phyloP scores from a whole-genome alignment of 1,140 invertebrate species.

The Leptinotarsa undecemlineata region DNA sequence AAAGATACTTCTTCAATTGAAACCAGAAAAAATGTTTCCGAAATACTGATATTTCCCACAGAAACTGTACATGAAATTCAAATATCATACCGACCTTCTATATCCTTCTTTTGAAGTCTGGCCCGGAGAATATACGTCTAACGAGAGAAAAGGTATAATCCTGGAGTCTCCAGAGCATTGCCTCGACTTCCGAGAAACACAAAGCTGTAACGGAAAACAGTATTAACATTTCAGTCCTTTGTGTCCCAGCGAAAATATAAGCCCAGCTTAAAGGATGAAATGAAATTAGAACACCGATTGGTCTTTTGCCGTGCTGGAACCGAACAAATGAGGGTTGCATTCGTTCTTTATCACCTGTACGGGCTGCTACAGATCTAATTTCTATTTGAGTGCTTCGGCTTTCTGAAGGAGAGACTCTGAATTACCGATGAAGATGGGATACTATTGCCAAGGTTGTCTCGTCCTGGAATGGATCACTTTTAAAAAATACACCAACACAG shows the following conservation, averaged over 20 bases:
- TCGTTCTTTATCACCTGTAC: constrained; percentile 12
- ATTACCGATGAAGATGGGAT: background rate
- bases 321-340: constrained; percentile 11
- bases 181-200: constrained; percentile 37
- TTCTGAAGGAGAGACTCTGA: background rate
- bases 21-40: too few relatives aligned
- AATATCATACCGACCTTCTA: background rate
- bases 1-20: too few relatives aligned
- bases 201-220: constrained; percentile 40
- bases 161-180: constrained; percentile 34
- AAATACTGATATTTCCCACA: too few relatives aligned
- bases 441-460: too few relatives aligned
- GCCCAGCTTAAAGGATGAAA: constrained; percentile 43
- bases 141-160: constrained; percentile 33
- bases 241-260: constrained; percentile 43
- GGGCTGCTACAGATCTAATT: background rate
- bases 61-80: background rate
- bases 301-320: constrained; percentile 23
- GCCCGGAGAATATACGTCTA: background rate
- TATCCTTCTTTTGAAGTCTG: background rate
- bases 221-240: constrained; percentile 47
- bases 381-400: background rate
- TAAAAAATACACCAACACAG: too few relatives aligned
- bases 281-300: constrained; percentile 44
- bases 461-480: too few relatives aligned